Evolutionary conservation across 1,140 invertebrate genomes (phyloP).

Genomic region (Leptonema lineaticorne): DNA sequence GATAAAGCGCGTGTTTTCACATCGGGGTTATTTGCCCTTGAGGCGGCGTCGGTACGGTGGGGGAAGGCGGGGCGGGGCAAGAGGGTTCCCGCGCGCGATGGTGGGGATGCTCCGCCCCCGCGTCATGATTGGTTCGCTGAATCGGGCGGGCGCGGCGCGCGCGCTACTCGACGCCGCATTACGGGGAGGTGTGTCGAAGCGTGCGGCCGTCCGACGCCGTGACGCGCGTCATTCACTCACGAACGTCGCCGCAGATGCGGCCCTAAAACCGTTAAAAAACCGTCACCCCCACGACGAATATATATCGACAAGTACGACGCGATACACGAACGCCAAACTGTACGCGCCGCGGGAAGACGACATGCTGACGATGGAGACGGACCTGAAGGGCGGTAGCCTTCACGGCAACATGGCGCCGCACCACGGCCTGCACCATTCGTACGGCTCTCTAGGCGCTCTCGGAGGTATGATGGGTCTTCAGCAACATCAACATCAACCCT

Average conservation of each 20-base stretch:
- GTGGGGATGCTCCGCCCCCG: constrained; percentile 21
- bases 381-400: constrained; percentile 80
- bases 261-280: constrained; percentile 46
- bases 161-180: constrained; percentile 5
- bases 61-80: constrained; percentile 3
- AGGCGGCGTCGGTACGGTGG: neutral
- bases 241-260: constrained; percentile 42
- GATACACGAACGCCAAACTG: constrained; percentile 59
- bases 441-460: constrained; percentile 69
- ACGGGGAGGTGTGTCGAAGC: constrained; percentile 32
- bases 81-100: neutral
- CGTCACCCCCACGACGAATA: constrained; percentile 38
- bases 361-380: constrained; percentile 87
- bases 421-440: constrained; percentile 67
- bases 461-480: constrained; percentile 64
- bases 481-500: constrained; percentile 61
- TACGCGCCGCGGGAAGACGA: constrained; percentile 70
- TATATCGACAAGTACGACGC: constrained; percentile 32
- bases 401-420: constrained; percentile 80
- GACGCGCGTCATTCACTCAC: constrained; percentile 21
- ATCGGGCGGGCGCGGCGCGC: constrained; percentile 7
- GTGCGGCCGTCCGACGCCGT: constrained; percentile 47
- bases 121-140: constrained; percentile 36
- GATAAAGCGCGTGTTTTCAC: constrained; percentile 4
- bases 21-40: constrained; percentile 15